These are phyloP conservation scores for Phania funesta DNA, from an alignment of 2,888 invertebrate genomes.

Conservation along the genomic window DNA sequence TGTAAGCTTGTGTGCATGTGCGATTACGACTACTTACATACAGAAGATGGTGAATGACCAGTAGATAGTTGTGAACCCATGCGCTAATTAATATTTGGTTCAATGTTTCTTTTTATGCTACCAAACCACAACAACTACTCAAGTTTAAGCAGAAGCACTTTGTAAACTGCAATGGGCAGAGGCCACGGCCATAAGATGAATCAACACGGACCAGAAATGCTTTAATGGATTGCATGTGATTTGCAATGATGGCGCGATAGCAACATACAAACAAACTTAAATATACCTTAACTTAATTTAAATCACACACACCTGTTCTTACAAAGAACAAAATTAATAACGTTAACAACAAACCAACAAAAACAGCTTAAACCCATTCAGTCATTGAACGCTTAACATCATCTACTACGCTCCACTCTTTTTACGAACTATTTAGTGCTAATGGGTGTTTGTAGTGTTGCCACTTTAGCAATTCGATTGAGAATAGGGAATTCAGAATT, in stretches of 20 bases:
- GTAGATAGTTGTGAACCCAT: conserved; percentile 56
- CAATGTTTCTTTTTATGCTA: conserved; percentile 42
- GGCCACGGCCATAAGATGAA: conserved; percentile 45
- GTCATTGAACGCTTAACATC: conserved; percentile 60
- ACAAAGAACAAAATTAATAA: conserved; percentile 13
- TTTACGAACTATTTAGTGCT: conserved; percentile 46
- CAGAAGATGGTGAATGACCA: conserved; percentile 61
- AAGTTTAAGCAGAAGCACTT: conserved; percentile 55
- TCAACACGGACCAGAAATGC: conserved; percentile 44
- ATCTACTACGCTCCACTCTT: conserved; percentile 51
- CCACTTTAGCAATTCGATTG: background rate
- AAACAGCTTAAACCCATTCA: conserved; percentile 41
- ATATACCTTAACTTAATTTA: conserved; percentile 13
- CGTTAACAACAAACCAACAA: conserved; percentile 17
- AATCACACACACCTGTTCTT: conserved; percentile 60
- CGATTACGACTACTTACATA: background rate
- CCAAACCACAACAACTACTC: conserved; percentile 42
- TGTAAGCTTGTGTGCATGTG: background rate
- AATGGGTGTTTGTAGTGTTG: conserved; percentile 32
- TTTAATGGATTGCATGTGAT: conserved; percentile 65
- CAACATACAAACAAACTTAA: background rate
- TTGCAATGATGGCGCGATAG: conserved; percentile 53
- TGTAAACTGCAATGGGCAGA: conserved; percentile 30
- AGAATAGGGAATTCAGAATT: background rate
- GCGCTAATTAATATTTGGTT: conserved; percentile 65